Evolutionary conservation across 2,888 invertebrate species (phyloP), one percentile per base, ranked within the genome.

Genomic region (Amorpha juglandis): DNA sequence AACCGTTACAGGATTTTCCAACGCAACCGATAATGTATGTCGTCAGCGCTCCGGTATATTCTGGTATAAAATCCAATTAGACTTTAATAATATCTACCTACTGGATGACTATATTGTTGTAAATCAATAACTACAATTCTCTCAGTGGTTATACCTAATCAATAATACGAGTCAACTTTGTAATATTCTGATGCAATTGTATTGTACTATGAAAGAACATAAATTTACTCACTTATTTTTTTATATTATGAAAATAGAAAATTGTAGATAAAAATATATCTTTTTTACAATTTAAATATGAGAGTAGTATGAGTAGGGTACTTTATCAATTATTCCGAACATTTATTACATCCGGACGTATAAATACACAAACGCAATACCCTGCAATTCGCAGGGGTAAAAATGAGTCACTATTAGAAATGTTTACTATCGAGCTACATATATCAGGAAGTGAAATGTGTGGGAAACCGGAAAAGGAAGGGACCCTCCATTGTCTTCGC

Each of bases 21-120:
- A 27, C 42, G 38, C 11, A 19, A 38, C 38, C 42, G 42, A 58
- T 58, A 58, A 58, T 38, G 16, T 16, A 58, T 58, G 38, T 11
- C 58, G 58, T 58, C 58, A 58, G 16, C 42, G 19, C 58, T 38
- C 19, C 11, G 19, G 58, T 73, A 74, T 69, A 68, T 55, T 52
- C 62, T 66, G 70, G 69, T 67, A 66, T 72, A 67, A 70, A 74
- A 75, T 73, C 72, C 74, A 70, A 73, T 74, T 77, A 73, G 63
- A 52, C 62, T 42, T 63, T 65, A 65, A 11, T n/a, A n/a, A n/a
- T n/a, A n/a, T n/a, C n/a, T n/a, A n/a, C n/a, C 8, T 38, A 38
- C 14, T 45, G 45, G 0, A 14, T 45, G 11, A 45, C 11, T 14
- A 45, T 45, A 27, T 27, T 27, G 27, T 27, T 27, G 1, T 27